Evolutionary conservation across 1,140 invertebrate species (phyloP), one percentile per base, ranked within the genome.

Genomic region (Agrilus planipennis): DNA sequence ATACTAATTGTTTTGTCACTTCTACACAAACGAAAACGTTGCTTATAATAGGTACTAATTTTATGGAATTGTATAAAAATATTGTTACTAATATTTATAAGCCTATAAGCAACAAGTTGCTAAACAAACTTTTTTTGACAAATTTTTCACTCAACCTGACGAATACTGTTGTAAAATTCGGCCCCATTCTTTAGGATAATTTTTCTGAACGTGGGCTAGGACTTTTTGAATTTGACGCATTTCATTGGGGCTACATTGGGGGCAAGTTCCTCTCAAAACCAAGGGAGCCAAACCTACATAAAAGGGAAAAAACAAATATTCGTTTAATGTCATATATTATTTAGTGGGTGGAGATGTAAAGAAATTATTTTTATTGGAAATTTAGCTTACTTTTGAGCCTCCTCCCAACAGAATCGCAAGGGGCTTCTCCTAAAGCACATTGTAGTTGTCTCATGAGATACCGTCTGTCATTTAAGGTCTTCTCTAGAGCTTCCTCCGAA

Each of bases 171-270:
- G 70, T 2, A 81, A 62, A 47, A 82, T 70, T 60, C 76, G 80
- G 11, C 69, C 65, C 77, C 78, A 82, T 57, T 82, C 77, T 48
- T 77, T 77, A 2, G 79, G 79, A 51, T 70, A 81, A 49, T 74
- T 70, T 45, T 72, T 65, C 49, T 82, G 77, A 39, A 81, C 73
- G 58, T 79, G 76, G 3, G 72, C 70, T 5, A 82, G 62, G 4
- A 79, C 78, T 49, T 71, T 72, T 57, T 77, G 73, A 39, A 81
- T 79, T 61, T 82, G 78, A 47, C 67, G 68, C 18, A 68, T 70
- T 60, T 82, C 78, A 49, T 75, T 64, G 2, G 71, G 70, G 4
- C 63, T 67, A 48, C 79, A 82, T 49, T 81, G 75, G 1, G 76
- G 75, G 52, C 79, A 81, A 27, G 75, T 65, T 16, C 77, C 77